Evolutionary conservation across 2,113 vertebrate species (phyloP), one percentile per base, ranked within the genome.

Genomic region (Pleuronectes platessa): DNA sequence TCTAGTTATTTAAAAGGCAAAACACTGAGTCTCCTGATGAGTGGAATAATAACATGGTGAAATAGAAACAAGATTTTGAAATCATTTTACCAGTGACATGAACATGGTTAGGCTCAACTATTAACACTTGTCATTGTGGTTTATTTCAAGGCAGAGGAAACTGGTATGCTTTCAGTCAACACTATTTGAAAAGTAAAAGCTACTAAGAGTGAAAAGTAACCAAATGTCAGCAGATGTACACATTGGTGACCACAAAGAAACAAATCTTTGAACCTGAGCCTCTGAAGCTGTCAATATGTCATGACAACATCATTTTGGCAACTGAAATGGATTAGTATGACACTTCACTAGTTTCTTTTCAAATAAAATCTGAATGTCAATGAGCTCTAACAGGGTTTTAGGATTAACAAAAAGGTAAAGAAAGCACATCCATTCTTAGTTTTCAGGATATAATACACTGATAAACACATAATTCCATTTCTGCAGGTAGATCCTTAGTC

Each of bases 1-100:
- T 31, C 7, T 14, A 15, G 61, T 17, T 18, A 40, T 71, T 76
- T 27, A 67, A 82, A 82, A 74, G 53, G 53, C 71, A 78, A 53
- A 47, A 69, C 8, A 2, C 1, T 61, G 66, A 49, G 24, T 67
- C 18, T 11, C 5, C 9, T 63, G 31, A 53, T 24, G 10, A 54
- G 45, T 18, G 56, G 23, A 65, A 49, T 35, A 3, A 66, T 0
- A 20, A 58, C 13, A n/a, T 7, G 20, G 18, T 1, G 40, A 14
- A 24, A 49, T 14, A 63, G 61, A 65, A 65, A 73, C 37, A 40
- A 40, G 37, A 40, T 40, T 10, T 40, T 11, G 2, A 24, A 24
- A 20, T 51, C 45, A 51, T 27, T 27, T 26, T 23, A 15, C 8
- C 18, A 10, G 27, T 21, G 42, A 21, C 20, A 54, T 20, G 51